These are phyloP conservation scores for Platorchestia sp. DNA, from an alignment of 1,140 invertebrate species.

Conservation along the genomic window DNA sequence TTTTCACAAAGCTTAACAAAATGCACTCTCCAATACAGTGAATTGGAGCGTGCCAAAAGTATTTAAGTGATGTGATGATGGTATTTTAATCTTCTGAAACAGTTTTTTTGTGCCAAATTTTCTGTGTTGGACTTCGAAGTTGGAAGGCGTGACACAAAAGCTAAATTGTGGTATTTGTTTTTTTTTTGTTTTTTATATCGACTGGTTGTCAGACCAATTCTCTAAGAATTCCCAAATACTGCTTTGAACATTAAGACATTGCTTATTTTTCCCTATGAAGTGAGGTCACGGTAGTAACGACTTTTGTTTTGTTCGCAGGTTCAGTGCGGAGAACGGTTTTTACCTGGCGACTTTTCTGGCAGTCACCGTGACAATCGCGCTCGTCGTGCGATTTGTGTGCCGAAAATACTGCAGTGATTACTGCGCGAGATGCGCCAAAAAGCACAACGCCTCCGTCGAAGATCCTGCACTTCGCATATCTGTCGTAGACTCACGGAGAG, in stretches of 20 bases:
- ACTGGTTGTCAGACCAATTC: background rate
- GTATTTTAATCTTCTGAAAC: too few species aligned
- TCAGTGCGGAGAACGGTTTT: slow-evolving; percentile 36
- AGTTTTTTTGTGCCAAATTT: too few species aligned
- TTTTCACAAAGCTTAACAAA: too few species aligned
- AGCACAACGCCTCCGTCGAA: background rate
- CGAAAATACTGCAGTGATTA: background rate
- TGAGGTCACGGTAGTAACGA: background rate
- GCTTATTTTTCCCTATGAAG: background rate
- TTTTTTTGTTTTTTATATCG: background rate
- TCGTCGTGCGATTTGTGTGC: background rate
- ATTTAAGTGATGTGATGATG: too few species aligned
- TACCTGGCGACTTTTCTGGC: slow-evolving; percentile 36
- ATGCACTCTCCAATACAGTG: too few species aligned
- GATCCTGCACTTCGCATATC: background rate
- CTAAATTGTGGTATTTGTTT: background rate
- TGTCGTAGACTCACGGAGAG: background rate
- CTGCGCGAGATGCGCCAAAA: background rate
- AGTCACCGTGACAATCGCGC: background rate
- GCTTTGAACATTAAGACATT: background rate
- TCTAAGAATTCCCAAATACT: background rate
- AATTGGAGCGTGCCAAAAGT: too few species aligned
- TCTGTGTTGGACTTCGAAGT: too few species aligned
- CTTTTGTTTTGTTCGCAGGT: background rate
- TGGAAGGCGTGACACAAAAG: too few species aligned